These are phyloP conservation scores for Syngnathus rostellatus DNA, from an alignment of 2,797 vertebrate genomes.

Conservation along the genomic window DNA sequence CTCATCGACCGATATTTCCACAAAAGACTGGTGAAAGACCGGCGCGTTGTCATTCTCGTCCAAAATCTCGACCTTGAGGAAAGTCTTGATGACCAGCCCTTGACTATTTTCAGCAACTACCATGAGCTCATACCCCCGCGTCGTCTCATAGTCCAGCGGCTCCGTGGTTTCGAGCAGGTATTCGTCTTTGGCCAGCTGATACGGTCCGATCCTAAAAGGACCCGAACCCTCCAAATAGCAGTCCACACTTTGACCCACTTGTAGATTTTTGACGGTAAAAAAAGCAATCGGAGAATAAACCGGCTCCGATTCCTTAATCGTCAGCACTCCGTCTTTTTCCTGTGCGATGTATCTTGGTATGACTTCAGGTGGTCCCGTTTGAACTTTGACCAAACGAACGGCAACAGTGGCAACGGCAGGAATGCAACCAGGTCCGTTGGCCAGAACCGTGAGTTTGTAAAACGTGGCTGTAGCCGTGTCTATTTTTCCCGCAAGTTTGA, in stretches of 20 bases:
- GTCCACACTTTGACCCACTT: conserved; percentile 74
- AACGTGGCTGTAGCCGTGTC: conserved; percentile 67
- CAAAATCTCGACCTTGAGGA: conserved; percentile 80
- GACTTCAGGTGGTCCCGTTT: conserved; percentile 81
- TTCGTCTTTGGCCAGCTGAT: conserved; percentile 82
- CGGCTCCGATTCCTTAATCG: conserved; percentile 86
- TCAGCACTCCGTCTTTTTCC: conserved; percentile 82
- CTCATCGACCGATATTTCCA: conserved; percentile 89
- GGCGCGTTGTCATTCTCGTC: conserved; percentile 96
- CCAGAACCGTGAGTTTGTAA: conserved; percentile 85
- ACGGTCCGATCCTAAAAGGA: conserved; percentile 83
- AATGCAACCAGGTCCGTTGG: conserved; percentile 89
- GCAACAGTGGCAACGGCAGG: conserved; percentile 82
- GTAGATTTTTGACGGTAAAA: conserved; percentile 86
- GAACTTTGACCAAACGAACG: conserved; percentile 78
- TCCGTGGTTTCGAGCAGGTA: conserved; percentile 90
- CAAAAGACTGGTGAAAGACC: conserved; percentile 79
- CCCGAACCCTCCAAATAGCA: conserved; percentile 84
- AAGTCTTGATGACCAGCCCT: conserved; percentile 76
- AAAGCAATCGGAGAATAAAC: conserved; percentile 87
- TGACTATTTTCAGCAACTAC: conserved; percentile 75
- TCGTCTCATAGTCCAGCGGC: conserved; percentile 83
- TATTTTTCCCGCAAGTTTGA: conserved; percentile 79
- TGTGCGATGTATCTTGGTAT: conserved; percentile 85
- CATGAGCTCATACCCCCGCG: conserved; percentile 79